Evolutionary conservation across 2,888 invertebrate genomes (phyloP), one percentile per base, ranked within the genome.

Genomic region (Campaea margaritaria): DNA sequence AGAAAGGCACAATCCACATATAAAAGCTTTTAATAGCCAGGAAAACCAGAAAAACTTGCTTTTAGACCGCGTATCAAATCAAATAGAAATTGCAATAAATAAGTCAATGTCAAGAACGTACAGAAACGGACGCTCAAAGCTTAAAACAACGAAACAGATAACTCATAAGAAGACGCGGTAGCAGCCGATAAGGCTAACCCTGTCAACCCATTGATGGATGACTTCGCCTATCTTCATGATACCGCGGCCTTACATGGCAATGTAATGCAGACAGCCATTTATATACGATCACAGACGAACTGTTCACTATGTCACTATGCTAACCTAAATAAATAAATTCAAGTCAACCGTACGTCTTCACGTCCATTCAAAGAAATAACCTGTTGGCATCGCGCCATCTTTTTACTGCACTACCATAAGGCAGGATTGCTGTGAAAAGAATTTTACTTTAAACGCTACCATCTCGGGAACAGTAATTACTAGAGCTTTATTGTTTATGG

Each of bases 291-390:
- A 53, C 52, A 50, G 39, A 41, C 38, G 38, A 57, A 52, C 41
- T 38, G 42, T 75, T 77, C 71, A 74, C 73, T 76, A 73, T 81
- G 82, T 81, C 78, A 79, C 76, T 76, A 74, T 74, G 74, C 74
- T 81, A 82, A 77, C 82, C 84, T 69, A 77, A 78, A 85, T 86
- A 83, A 82, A 85, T 83, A 75, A 74, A 83, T 82, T 79, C 75
- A 75, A 81, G 80, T 73, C 75, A 69, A 68, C 69, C 75, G 75
- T 75, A 73, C 74, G 76, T 82, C 79, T 82, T 78, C 74, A 61
- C 55, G 67, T 61, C 63, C 67, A 73, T 81, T 80, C 76, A 74
- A 69, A 69, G 79, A 85, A 87, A 69, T 78, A 85, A 87, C 86
- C 80, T 81, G 85, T 82, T 87, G 86, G 86, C 74, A 65, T 54